Conservation (phyloP, 2,888 invertebrate species). For the Saturnia japonica region DNA sequence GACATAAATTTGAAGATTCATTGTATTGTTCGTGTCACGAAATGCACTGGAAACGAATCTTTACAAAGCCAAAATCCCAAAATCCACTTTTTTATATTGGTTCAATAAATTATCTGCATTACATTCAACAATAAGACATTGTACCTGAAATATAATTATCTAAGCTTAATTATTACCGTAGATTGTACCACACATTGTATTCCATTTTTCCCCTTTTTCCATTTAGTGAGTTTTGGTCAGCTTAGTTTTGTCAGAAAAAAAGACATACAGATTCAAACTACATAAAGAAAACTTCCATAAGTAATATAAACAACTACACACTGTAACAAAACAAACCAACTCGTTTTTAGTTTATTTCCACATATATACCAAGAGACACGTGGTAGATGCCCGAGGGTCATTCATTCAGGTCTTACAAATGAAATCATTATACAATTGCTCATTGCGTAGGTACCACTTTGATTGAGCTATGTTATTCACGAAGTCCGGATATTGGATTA, state of each 20-base stretch:
- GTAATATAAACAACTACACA: background rate
- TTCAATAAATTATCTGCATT: background rate
- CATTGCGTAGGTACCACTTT: background rate
- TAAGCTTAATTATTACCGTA: background rate
- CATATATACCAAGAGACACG: background rate
- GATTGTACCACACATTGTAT: background rate
- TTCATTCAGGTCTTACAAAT: background rate
- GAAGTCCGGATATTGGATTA: background rate
- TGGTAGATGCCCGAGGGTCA: slow-evolving; percentile 1
- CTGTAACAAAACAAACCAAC: background rate
- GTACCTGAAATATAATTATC: background rate
- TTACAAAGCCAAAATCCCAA: too few species aligned
- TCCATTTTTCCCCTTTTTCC: background rate
- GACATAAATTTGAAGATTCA: too few species aligned
- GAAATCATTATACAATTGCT: slow-evolving; percentile 3
- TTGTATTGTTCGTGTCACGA: too few species aligned
- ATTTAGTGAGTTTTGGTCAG: too few species aligned
- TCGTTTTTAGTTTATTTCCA: background rate
- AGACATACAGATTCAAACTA: background rate
- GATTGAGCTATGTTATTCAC: background rate
- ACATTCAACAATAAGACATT: background rate
- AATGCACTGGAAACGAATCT: too few species aligned
- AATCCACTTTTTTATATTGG: too few species aligned
- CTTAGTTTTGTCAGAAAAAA: background rate
- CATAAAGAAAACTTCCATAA: background rate